Conservation (phyloP, 2,113 vertebrate species). For the Tyto alba region DNA sequence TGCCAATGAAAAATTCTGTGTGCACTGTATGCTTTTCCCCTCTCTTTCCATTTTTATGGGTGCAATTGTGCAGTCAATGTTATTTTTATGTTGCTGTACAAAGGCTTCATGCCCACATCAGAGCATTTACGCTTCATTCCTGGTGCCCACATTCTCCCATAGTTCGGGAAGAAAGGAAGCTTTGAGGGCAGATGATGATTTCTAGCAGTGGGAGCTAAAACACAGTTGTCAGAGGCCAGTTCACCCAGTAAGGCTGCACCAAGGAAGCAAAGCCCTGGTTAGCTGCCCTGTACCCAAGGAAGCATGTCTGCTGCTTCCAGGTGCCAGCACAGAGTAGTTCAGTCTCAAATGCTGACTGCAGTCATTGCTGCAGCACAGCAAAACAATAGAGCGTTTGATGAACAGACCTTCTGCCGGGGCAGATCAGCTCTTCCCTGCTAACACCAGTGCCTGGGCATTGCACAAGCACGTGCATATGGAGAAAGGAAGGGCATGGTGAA, state of each 20-base stretch:
- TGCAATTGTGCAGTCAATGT: background rate
- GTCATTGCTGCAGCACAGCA: background rate
- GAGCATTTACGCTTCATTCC: background rate
- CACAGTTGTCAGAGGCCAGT: background rate
- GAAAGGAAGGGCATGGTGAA: background rate
- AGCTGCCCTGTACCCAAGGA: background rate
- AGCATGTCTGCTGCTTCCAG: background rate
- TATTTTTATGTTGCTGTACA: background rate
- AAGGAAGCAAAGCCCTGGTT: background rate
- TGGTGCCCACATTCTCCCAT: background rate
- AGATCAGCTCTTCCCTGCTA: background rate
- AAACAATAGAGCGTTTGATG: background rate
- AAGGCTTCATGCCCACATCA: background rate
- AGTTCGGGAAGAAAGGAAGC: background rate
- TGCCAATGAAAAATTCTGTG: background rate
- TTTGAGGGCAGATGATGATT: background rate
- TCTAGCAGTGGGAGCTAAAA: background rate
- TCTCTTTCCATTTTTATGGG: slow-evolving; percentile 19
- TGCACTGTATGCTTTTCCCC: background rate
- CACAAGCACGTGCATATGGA: background rate
- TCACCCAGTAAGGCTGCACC: background rate
- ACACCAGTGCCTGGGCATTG: background rate
- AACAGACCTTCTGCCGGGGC: background rate
- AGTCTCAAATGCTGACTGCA: background rate
- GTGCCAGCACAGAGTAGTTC: background rate